Evolutionary conservation across 1,140 invertebrate genomes (phyloP), one percentile per base, ranked within the genome.

Genomic region (Dendrolimus punctatus): DNA sequence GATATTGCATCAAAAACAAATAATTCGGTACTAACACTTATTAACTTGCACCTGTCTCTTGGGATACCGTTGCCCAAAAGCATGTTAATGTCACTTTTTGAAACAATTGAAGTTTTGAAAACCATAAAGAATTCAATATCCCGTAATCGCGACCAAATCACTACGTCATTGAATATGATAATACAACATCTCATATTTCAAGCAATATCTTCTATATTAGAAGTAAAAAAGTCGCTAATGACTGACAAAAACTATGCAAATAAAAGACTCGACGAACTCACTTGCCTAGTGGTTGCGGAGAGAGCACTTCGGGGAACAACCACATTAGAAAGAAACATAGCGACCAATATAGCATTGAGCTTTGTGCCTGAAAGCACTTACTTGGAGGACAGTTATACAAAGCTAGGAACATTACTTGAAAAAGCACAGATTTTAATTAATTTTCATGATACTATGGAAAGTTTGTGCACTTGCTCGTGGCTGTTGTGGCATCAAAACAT

Each of bases 401-500:
- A 87, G 69, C 74, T 93, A 49, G 75, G 84, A 40, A 75, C 78
- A 46, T 79, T 91, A 8, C 77, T 95, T 60, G 88, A 90, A 55
- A 91, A 91, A 71, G 84, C 94, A 44, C 90, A 92, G 67, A 74
- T 87, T 38, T 86, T 94, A 44, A 89, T 89, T 64, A 89, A 90
- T 70, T 87, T 93, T 42, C 80, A 90, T 49, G 74, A 88, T 60
- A 88, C 88, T 73, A 71, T 95, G 51, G 76, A 90, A 42, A 73
- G 81, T 54, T 88, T 91, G 23, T 93, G 91, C 72, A 90, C 95
- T 75, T 93, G 93, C 65, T 92, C 92, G 42, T 94, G 94, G 84
- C 74, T 96, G n/a, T 93, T 94, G 74, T 95, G 94, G 91, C 94
- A 96, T 87, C 89, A 92, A 69, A 91, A 92, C 57, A 88, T 96